These are phyloP conservation scores for Callaeas wilsoni DNA, from an alignment of 2,113 vertebrate species.

Conservation along the genomic window DNA sequence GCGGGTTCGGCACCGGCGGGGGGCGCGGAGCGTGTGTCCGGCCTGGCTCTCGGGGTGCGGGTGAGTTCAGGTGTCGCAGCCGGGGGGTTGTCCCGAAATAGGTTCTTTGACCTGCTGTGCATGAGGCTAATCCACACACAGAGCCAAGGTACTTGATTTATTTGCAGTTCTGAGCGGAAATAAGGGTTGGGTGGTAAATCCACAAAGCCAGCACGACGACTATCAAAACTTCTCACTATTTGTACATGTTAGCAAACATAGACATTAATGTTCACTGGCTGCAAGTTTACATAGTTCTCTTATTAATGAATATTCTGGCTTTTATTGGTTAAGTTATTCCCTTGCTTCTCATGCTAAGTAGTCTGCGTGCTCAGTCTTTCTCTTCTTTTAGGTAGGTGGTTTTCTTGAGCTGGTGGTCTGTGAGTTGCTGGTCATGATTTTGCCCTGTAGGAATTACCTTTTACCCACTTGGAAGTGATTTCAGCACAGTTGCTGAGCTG, in stretches of 20 bases:
- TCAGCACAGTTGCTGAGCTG: neutral
- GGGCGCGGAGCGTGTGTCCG: neutral
- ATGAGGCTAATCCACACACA: neutral
- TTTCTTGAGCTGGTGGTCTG: neutral
- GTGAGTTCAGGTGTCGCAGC: neutral
- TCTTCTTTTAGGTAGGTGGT: neutral
- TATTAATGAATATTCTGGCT: neutral
- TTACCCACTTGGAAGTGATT: neutral
- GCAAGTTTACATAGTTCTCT: neutral
- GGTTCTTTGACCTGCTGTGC: neutral
- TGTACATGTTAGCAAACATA: neutral
- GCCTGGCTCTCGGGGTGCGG: neutral
- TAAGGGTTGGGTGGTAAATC: neutral
- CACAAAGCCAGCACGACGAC: too few relatives aligned
- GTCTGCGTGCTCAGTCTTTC: fast-evolving
- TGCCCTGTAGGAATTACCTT: neutral
- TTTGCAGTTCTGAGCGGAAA: neutral
- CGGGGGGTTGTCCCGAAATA: neutral
- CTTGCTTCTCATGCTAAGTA: neutral
- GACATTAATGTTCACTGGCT: neutral
- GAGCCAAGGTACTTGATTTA: neutral
- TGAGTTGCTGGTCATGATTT: neutral
- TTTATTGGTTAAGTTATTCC: neutral
- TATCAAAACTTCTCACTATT: neutral
- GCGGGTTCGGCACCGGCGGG: neutral